Percentiles rank a stretch among this genome's conserved stretches.
Evolutionary conservation across 2,113 vertebrate genomes (phyloP).

Genomic region (Marmota monax): DNA sequence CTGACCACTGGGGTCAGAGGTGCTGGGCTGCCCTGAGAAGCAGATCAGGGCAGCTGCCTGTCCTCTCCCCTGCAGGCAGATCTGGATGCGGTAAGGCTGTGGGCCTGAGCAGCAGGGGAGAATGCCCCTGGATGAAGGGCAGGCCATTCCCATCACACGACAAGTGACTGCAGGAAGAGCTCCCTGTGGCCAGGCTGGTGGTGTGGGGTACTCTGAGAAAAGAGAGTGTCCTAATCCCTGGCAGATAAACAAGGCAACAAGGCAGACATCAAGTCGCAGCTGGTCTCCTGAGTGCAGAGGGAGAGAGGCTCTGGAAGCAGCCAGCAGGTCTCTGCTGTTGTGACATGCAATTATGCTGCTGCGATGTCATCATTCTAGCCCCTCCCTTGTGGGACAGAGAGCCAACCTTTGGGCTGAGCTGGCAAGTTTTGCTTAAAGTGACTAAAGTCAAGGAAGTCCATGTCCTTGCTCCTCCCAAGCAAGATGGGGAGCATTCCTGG

Average conservation of each 20-base stretch:
- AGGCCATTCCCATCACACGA: background rate
- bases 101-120: background rate
- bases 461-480: background rate
- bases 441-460: background rate
- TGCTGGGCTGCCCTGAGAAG: background rate
- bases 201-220: background rate
- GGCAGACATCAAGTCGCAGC: background rate
- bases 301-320: background rate
- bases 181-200: background rate
- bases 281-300: background rate
- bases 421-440: background rate
- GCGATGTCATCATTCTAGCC: background rate
- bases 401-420: background rate
- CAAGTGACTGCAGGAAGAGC: background rate
- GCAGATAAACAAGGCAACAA: background rate
- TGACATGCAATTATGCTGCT: background rate
- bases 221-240: background rate
- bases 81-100: background rate
- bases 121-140: background rate
- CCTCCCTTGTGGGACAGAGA: conserved; percentile 34
- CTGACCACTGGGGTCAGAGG: background rate
- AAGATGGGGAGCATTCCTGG: background rate
- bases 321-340: background rate
- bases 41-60: background rate
- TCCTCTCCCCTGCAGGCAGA: background rate